These are phyloP conservation scores for Bufotes viridis DNA, from an alignment of 2,797 vertebrate species.

Conservation along the genomic window DNA sequence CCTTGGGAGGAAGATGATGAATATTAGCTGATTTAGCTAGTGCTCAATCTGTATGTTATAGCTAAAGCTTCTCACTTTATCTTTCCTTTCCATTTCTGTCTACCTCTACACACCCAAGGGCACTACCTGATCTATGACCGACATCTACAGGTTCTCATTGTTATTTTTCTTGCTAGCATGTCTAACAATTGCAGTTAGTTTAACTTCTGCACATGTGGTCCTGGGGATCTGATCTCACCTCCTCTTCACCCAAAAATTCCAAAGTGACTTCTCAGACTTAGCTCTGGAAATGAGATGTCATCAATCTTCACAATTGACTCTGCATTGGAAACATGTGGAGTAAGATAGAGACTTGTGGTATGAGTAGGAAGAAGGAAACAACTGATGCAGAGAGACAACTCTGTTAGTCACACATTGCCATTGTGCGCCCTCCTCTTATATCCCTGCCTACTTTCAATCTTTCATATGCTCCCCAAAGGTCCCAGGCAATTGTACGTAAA, in stretches of 20 bases:
- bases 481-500: background rate
- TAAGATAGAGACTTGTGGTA: background rate
- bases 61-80: too few species aligned
- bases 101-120: too few species aligned
- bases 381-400: slow-evolving; percentile 2
- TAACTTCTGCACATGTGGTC: background rate
- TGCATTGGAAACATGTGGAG: slow-evolving; percentile 11
- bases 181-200: background rate
- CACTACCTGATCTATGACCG: too few species aligned
- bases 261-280: background rate
- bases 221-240: background rate
- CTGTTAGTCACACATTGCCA: background rate
- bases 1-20: too few species aligned
- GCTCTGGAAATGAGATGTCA: slow-evolving; percentile 28
- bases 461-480: background rate
- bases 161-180: background rate
- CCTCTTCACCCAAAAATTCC: background rate
- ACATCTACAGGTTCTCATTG: background rate
- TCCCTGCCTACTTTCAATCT: background rate
- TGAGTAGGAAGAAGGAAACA: background rate
- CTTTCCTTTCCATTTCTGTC: too few species aligned
- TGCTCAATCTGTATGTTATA: too few species aligned
- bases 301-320: slow-evolving; percentile 33
- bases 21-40: too few species aligned
- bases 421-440: background rate